Evolutionary conservation across 2,113 vertebrate genomes (phyloP).

Genomic region (human (Homo sapiens)): GRCh38 chr7:155360001-155360500

Average conservation of each 20-base stretch:
- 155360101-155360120: background rate
- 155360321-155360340: rapidly evolving
- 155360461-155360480: no score
- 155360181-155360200: no score
- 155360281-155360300: background rate
- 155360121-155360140: background rate
- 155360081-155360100: background rate
- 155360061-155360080: background rate
- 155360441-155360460: no score
- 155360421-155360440: no score
- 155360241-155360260: no score
- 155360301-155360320: no score
- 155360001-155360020: background rate
- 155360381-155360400: no score
- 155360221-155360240: background rate
- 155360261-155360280: rapidly evolving
- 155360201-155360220: rapidly evolving
- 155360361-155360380: background rate
- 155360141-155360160: background rate
- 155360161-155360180: background rate
- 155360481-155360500: no score
- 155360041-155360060: background rate
- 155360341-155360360: background rate
- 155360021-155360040: background rate
- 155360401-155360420: background rate